Evolutionary conservation across 2,113 vertebrate species (phyloP), one percentile per base, ranked within the genome.

Genomic region (Xiphophorus maculatus): DNA sequence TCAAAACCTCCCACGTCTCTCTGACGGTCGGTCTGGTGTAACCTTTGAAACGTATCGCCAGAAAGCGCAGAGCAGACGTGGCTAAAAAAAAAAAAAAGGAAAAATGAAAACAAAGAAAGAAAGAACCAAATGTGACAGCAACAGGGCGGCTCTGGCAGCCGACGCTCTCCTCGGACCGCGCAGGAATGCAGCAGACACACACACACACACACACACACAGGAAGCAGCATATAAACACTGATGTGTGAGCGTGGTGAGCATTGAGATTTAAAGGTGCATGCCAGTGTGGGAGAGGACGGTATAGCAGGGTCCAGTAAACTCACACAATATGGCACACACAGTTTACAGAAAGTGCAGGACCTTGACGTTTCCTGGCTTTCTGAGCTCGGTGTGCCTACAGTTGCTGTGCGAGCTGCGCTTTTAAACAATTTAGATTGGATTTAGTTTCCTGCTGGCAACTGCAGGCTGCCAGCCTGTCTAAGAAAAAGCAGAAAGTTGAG

Each of bases 161-260:
- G 72, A 76, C 42, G 27, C 74, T 80, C 82, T 77, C 78, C 74
- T 54, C 71, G 84, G 79, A 78, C 87, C 81, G 65, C 79, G 19
- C 81, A 88, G 90, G 91, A 91, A 93, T 92, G 83, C 71, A 83
- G 78, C 76, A 75, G 2, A 77, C 81, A 77, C 84, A 83, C 79
- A 77, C 67, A 14, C 81, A 77, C 84, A 83, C 79, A 77, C 67
- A 14, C 2, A 87, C 87, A 84, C 83, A 81, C 82, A 85, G 83
- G 85, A 89, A 89, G 79, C 79, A 0, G 66, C 76, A 73, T 86
- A 83, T 91, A 88, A 85, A 88, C 87, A 82, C 68, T 61, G 29
- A 25, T 72, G 69, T 64, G 79, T 74, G 74, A 66, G 71, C 62
- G n/a, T 63, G 74, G 77, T 35, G 66, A 73, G 73, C 72, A 27